Conservation (phyloP, 2,888 invertebrate genomes). For the Drepana falcataria region DNA sequence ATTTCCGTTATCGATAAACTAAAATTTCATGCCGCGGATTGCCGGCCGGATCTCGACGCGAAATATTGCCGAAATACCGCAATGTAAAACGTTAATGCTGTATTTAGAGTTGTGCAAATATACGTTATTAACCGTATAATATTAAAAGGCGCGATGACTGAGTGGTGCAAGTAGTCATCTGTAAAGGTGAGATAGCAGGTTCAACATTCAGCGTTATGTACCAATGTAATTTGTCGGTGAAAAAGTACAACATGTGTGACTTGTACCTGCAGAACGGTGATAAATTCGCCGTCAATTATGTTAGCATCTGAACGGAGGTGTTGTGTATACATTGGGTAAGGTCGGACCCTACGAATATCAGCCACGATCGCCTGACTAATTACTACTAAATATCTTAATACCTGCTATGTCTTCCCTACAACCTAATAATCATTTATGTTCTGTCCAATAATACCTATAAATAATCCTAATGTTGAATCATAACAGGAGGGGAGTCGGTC, state of each 20-base stretch:
- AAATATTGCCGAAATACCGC: conserved; percentile 20
- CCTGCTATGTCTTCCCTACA: not conserved
- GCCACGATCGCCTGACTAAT: too few relatives aligned
- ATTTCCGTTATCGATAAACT: conserved; percentile 69
- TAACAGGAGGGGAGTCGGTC: conserved; percentile 21
- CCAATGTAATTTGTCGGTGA: too few relatives aligned
- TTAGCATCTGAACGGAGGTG: too few relatives aligned
- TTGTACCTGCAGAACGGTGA: too few relatives aligned
- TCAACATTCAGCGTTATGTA: too few relatives aligned
- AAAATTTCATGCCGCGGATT: conserved; percentile 44
- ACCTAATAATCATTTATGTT: conserved; percentile 1
- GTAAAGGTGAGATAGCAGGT: too few relatives aligned
- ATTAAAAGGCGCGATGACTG: too few relatives aligned
- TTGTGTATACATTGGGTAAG: too few relatives aligned
- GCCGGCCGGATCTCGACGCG: conserved; percentile 28
- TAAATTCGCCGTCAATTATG: too few relatives aligned
- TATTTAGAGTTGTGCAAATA: conserved; percentile 7
- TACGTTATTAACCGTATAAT: not conserved
- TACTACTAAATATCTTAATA: not conserved
- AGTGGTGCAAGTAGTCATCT: too few relatives aligned
- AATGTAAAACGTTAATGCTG: conserved; percentile 11
- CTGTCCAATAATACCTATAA: conserved; percentile 12
- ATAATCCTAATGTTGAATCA: conserved; percentile 19
- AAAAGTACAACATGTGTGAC: too few relatives aligned
- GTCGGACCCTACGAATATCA: too few relatives aligned